Conservation (phyloP, 2,888 invertebrate genomes). For the Acleris cristana region DNA sequence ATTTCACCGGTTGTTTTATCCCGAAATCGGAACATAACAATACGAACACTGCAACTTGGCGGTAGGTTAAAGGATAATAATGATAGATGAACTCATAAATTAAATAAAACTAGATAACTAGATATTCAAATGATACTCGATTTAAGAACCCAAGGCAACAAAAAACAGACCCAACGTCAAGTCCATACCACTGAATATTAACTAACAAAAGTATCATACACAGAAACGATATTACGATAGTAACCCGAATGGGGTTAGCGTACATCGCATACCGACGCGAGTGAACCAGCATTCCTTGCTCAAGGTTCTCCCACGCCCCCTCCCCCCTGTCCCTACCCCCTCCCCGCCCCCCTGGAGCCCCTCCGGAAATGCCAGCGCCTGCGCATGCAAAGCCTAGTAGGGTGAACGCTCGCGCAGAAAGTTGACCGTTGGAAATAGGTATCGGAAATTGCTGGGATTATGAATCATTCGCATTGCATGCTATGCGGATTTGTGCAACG, state of each 20-base stretch:
- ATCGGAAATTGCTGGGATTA: slow-evolving; percentile 51
- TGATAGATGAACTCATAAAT: no score
- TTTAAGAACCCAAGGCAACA: no score
- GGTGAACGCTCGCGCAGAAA: slow-evolving; percentile 61
- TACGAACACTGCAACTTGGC: no score
- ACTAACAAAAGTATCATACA: not conserved
- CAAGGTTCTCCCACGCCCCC: slow-evolving; percentile 60
- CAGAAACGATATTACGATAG: slow-evolving; percentile 29
- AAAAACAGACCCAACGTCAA: no score
- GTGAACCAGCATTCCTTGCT: slow-evolving; percentile 57
- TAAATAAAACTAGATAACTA: no score
- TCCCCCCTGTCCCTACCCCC: slow-evolving; percentile 41
- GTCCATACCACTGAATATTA: no score
- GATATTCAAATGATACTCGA: no score
- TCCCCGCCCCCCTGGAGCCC: slow-evolving; percentile 34
- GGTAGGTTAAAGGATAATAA: no score
- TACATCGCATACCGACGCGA: slow-evolving; percentile 14
- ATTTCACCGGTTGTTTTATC: no score
- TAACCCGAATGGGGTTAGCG: slow-evolving; percentile 33
- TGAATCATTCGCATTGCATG: slow-evolving; percentile 26
- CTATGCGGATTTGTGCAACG: slow-evolving; percentile 6
- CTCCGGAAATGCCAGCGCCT: slow-evolving; percentile 69
- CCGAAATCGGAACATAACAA: no score
- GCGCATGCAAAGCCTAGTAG: slow-evolving; percentile 70
- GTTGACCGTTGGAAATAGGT: slow-evolving; percentile 47